Evolutionary conservation across 1,140 invertebrate species (phyloP).

Genomic region (Hylaeus anthracinus): DNA sequence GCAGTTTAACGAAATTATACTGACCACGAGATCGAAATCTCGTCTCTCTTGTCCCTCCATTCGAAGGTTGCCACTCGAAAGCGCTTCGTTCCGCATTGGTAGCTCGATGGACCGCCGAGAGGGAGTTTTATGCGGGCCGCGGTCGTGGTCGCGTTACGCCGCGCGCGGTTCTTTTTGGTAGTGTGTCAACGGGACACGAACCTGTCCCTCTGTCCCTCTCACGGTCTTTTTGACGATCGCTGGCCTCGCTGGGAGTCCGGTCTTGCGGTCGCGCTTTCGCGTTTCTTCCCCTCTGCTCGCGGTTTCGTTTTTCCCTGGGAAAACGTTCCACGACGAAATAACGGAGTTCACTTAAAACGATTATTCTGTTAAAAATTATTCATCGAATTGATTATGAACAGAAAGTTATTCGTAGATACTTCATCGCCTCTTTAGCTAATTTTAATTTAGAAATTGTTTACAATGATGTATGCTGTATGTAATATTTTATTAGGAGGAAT

Average conservation of each 20-base stretch:
- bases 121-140: constrained; percentile 2
- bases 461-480: no score
- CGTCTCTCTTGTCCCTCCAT: constrained; percentile 1
- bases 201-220: constrained; percentile 14
- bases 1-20: constrained; percentile 63
- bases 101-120: constrained; percentile 7
- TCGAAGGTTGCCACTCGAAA: constrained; percentile 35
- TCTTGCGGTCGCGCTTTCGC: constrained; percentile 38
- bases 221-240: constrained; percentile 32
- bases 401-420: no score
- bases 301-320: constrained; percentile 20
- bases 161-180: constrained; percentile 20
- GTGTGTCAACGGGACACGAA: constrained; percentile 30
- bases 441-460: no score
- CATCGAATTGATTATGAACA: no score
- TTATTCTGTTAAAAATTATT: no score
- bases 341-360: no score
- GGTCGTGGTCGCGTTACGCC: no score
- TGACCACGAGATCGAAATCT: constrained; percentile 25
- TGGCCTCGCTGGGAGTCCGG: constrained; percentile 3
- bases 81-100: constrained; percentile 18
- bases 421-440: no score
- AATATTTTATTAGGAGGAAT: no score
- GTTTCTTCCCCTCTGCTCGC: constrained; percentile 10
- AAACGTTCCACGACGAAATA: background rate